These are phyloP conservation scores for Hetaerina americana DNA, from an alignment of 1,140 invertebrate species.

Conservation along the genomic window DNA sequence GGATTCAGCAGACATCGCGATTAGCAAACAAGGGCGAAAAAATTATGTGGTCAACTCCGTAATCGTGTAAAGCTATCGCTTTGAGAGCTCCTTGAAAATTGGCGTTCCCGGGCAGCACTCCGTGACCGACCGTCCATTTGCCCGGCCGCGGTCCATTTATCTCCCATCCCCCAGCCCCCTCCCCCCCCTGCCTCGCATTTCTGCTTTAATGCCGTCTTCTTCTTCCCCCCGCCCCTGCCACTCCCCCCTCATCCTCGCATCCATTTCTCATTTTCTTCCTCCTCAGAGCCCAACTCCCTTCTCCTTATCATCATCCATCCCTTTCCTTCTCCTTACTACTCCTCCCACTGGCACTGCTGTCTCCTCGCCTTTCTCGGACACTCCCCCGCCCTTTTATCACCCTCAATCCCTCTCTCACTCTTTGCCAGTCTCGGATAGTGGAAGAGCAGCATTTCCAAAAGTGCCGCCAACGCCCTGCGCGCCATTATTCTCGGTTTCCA, in stretches of 20 bases:
- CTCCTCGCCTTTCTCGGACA: not conserved
- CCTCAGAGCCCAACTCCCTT: not conserved
- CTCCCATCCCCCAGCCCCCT: no score
- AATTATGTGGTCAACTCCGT: no score
- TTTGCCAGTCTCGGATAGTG: not conserved
- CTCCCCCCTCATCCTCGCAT: not conserved
- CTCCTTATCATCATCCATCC: not conserved
- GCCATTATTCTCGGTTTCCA: not conserved
- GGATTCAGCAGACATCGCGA: no score
- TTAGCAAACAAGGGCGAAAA: no score
- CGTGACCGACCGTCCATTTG: no score
- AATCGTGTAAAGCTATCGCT: no score
- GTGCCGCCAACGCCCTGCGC: not conserved
- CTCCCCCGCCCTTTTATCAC: not conserved
- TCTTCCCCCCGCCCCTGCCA: not conserved
- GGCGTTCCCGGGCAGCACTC: no score
- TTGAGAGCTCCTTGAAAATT: no score
- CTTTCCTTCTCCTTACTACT: not conserved
- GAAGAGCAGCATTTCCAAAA: not conserved
- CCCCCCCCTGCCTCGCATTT: no score
- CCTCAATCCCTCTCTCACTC: not conserved
- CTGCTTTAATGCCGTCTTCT: no score
- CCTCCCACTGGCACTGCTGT: not conserved
- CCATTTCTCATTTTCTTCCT: not conserved
- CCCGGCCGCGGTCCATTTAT: no score